Evolutionary conservation across 2,113 vertebrate genomes (phyloP).

Genomic region (Python bivittatus): DNA sequence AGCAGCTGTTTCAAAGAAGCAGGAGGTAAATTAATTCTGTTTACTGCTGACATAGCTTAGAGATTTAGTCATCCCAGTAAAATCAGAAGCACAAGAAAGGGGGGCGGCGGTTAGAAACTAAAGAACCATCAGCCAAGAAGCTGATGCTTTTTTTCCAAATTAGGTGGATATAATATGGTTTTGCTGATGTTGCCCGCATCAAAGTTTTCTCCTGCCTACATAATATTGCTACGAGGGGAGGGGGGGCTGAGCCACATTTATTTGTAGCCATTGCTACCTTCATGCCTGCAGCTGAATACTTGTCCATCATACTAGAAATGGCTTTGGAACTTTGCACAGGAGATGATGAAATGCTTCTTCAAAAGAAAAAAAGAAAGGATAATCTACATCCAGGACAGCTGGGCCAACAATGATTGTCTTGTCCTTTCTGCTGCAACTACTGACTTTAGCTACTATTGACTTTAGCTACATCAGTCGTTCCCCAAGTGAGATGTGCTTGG

Average conservation of each 20-base stretch:
- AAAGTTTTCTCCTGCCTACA: constrained; percentile 34
- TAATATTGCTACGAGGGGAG: neutral
- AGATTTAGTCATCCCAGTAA: constrained; percentile 83
- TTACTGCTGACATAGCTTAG: constrained; percentile 82
- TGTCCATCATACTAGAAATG: neutral
- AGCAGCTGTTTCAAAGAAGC: constrained; percentile 80
- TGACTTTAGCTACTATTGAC: neutral
- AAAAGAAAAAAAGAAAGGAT: neutral
- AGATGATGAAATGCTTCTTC: neutral
- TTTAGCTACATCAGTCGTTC: neutral
- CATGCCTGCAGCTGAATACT: neutral
- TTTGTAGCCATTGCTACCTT: neutral
- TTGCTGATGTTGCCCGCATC: constrained; percentile 53
- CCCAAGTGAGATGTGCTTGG: neutral
- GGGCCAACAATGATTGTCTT: neutral
- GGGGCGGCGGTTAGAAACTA: constrained; percentile 41
- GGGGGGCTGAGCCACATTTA: neutral
- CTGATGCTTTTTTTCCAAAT: constrained; percentile 55
- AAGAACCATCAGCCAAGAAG: constrained; percentile 49
- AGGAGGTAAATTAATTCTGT: constrained; percentile 81
- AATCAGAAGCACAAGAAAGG: constrained; percentile 77
- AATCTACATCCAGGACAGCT: neutral
- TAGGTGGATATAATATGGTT: constrained; percentile 49
- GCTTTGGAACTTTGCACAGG: neutral
- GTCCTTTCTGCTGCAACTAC: neutral